Evolutionary conservation across 1,140 invertebrate genomes (phyloP), one percentile per base, ranked within the genome.

Genomic region (Lepidurus couesii): DNA sequence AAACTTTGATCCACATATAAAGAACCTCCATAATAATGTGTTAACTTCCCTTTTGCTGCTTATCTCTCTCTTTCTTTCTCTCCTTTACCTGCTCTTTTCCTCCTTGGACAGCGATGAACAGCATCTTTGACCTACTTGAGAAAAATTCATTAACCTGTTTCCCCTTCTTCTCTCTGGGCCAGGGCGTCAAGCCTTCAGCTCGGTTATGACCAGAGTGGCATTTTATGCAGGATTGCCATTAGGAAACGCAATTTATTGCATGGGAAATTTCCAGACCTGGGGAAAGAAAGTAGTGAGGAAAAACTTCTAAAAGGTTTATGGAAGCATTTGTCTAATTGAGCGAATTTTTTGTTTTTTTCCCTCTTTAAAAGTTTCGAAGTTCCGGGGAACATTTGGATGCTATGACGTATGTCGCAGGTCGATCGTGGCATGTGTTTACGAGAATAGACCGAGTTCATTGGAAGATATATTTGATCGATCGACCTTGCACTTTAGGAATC

Each of bases 1-100:
- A 65, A 65, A 65, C 53, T 65, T 65, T 65, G 53, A 65, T 65
- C 53, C 53, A 65, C 53, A 65, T 65, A 65, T 65, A 65, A 65
- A 65, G 53, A 21, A 65, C 53, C 53, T 65, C 53, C 53, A 65
- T 65, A 65, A 65, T 65, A n/a, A 65, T 34, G 34, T 65, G 16
- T 65, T 65, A 65, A 13, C 21, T 65, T 21, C 53, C 53, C 21
- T 10, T 65, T 65, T 65, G 13, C 53, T 65, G 53, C n/a, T 34
- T 34, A 34, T 34, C 34, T 34, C 34, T 34, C 34, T 4, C 34
- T 13, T 21, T 65, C 53, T 21, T 65, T 16, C 21, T 21, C 21
- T 16, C 53, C 53, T 65, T 65, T 65, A 65, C 53, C 53, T 65
- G 53, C 16, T 21, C 53, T 13, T 65, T 65, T 65, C 53, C 53